phyloP scores from a whole-genome alignment of 2,113 vertebrate genomes.

The Pterocles orientalis region DNA sequence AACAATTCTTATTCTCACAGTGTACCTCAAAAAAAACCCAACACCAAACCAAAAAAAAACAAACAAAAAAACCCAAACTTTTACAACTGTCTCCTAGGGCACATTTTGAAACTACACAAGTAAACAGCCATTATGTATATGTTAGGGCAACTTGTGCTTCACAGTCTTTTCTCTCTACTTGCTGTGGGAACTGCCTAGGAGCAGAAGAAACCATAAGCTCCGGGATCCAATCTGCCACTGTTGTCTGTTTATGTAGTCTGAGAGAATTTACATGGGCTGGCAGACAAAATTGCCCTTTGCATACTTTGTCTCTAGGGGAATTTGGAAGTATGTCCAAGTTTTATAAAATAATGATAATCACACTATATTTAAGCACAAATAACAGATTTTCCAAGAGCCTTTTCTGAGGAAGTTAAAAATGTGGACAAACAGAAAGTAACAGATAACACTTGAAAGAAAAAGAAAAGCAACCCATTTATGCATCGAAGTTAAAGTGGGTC shows the following conservation, averaged over 20 bases:
- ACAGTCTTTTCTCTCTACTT: neutral
- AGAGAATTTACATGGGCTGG: conserved; percentile 37
- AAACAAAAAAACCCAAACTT: neutral
- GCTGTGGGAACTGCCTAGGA: conserved; percentile 6
- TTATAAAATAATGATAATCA: conserved; percentile 18
- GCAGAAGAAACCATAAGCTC: conserved; percentile 1
- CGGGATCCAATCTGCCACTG: conserved; percentile 44
- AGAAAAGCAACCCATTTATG: neutral
- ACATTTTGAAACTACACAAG: neutral
- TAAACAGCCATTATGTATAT: neutral
- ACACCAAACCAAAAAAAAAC: neutral
- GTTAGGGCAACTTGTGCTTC: neutral
- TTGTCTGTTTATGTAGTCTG: conserved; percentile 39
- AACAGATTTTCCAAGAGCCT: neutral
- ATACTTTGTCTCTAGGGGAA: conserved; percentile 21
- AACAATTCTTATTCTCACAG: neutral
- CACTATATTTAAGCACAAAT: neutral
- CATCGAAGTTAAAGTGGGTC: conserved; percentile 62
- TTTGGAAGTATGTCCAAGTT: conserved; percentile 32
- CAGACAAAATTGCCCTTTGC: conserved; percentile 50
- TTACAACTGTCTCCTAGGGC: neutral
- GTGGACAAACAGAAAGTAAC: neutral
- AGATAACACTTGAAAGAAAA: neutral
- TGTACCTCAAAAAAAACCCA: neutral
- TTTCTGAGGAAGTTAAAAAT: neutral